Evolutionary conservation across 2,113 vertebrate species (phyloP), one percentile per base, ranked within the genome.

Genomic region (Ahaetulla prasina): DNA sequence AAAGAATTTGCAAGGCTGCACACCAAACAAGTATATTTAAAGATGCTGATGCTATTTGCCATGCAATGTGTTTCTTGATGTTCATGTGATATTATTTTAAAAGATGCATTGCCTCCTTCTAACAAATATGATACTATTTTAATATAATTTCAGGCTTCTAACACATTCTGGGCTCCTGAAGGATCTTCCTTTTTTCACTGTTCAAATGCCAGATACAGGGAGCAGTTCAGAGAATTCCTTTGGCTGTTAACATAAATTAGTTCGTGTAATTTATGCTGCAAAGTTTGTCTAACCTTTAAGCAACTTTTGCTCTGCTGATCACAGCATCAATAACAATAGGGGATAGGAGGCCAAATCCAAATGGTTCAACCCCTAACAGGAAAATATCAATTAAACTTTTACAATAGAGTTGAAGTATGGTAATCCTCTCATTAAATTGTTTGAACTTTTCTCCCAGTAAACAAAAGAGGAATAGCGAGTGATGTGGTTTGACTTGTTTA

Each of bases 311-410:
- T 98, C 97, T 95, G 96, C 94, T 98, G 97, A 98, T 98, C 98
- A 97, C 97, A 98, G 97, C 95, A 95, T 97, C 96, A 95, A 53
- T 95, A 96, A 98, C 97, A 98, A 98, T 98, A 95, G 96, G 92
- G 94, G 93, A 96, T 91, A 96, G 92, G 94, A 96, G 97, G 96
- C 96, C 96, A 96, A 96, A 96, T 94, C 94, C 97, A 97, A 98
- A 97, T 97, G 96, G 96, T 97, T 97, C 97, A 98, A 98, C 92
- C 97, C 97, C 97, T 96, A 98, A 98, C 98, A 98, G 98, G 98
- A 99, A 98, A 98, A 98, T 98, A 98, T 98, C 98, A 99, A 98
- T 99, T 98, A 98, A 98, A 98, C 98, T 98, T 98, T 97, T 97
- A 98, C 97, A 98, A 98, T 98, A 96, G 98, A 97, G 97, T 96